phyloP scores from a whole-genome alignment of 2,113 vertebrate species.

The Asarcornis scutulata region DNA sequence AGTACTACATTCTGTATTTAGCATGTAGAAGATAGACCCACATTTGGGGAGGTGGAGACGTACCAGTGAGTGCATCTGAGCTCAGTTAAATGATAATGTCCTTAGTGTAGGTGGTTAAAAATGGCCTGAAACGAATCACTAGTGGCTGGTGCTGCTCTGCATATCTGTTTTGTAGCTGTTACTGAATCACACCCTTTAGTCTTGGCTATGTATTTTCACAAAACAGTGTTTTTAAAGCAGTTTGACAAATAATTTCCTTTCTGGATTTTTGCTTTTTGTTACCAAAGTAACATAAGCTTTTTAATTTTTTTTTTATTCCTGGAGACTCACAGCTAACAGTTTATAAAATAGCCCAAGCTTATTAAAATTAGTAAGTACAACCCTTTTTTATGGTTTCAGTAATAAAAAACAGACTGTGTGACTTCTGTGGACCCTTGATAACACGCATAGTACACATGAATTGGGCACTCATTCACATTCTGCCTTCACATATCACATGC shows the following conservation, averaged over 20 bases:
- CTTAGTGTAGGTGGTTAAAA: not conserved
- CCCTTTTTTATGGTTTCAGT: not conserved
- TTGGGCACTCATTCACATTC: not conserved
- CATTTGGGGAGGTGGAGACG: not conserved
- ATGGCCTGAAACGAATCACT: not conserved
- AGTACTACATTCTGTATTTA: rapidly evolving
- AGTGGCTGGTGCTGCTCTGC: not conserved
- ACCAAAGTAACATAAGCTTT: not conserved
- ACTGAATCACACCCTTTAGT: not conserved
- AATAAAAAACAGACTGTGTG: not conserved
- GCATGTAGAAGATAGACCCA: not conserved
- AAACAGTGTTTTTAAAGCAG: not conserved
- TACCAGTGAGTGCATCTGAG: no score
- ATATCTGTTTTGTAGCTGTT: not conserved
- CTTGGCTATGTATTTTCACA: not conserved
- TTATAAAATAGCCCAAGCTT: conserved; percentile 1
- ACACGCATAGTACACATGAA: not conserved
- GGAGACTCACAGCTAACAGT: not conserved
- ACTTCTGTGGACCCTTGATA: not conserved
- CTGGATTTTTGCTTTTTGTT: conserved; percentile 11
- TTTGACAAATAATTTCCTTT: conserved; percentile 13
- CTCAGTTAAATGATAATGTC: not conserved
- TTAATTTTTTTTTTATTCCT: not conserved
- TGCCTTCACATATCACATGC: not conserved
- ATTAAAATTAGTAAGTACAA: not conserved